Base-by-base conservation (phyloP, 2,113 vertebrate species). In the Forbesichthys papilliferus region DNA sequence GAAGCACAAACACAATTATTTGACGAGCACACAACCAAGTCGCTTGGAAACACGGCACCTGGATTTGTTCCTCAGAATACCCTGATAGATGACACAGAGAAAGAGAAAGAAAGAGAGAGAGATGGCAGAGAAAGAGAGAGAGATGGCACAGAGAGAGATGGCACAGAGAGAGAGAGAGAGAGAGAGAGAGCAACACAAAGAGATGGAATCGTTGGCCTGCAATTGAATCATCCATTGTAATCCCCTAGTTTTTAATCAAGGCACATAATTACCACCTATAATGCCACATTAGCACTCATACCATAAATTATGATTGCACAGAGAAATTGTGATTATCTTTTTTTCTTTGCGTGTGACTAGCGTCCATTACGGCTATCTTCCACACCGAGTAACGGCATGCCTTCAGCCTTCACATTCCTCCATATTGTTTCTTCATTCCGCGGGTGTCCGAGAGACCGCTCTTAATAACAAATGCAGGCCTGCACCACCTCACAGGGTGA, bases 401-500 rank as follows among this genome's bases (percentile, higher is more conserved):
- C 55, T 3, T 18, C 55, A 57, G 55, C 16, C 18, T 57, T 20
- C 16, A 16, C 0, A n/a, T n/a, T 4, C 13, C 5, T 14, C 16
- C 54, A 55, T 55, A 55, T 33, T 57, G 55, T 20, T 9, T 42
- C 55, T 18, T 57, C 55, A 20, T 18, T 55, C 14, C 14, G n/a
- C 53, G 53, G 53, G 53, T 55, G 53, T 18, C 13, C 53, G 49
- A 52, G 49, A 42, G 14, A 16, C 13, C 49, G 5, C 12, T 81
- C 69, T 84, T 80, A 77, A 87, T 80, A 77, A 87, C 76, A 89
- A 89, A 82, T 80, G 82, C 64, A 79, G 79, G 81, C 76, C 79
- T 58, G 82, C 78, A 64, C 78, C 66, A 68, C 66, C 85, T 85
- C 83, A 68, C 71, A 53, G 83, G 78, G 80, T 51, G 88, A 76